These are phyloP conservation scores for Eupithecia insigniata DNA, from an alignment of 2,888 invertebrate species.

Conservation along the genomic window DNA sequence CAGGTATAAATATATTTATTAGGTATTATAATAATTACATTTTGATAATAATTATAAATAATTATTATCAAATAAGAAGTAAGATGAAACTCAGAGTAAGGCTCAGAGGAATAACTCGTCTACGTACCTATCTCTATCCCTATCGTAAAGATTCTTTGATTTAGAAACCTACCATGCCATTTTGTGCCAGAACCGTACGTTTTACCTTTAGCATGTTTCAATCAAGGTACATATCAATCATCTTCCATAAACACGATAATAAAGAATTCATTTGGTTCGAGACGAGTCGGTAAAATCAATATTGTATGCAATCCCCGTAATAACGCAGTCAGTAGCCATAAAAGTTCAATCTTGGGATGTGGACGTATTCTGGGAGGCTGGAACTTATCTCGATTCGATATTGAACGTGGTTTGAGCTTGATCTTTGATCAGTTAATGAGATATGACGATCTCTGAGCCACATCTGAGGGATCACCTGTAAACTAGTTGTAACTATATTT, in stretches of 20 bases:
- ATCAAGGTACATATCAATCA: constrained; percentile 30
- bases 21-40: too few relatives aligned
- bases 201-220: constrained; percentile 14
- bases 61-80: too few relatives aligned
- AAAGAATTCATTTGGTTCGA: constrained; percentile 49
- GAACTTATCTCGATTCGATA: not conserved
- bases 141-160: not conserved
- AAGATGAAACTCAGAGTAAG: not conserved
- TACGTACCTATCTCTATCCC: not conserved
- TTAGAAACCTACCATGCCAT: not conserved
- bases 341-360: constrained; percentile 60
- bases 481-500: too few relatives aligned
- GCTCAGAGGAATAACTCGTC: not conserved
- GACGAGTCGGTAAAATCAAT: constrained; percentile 66
- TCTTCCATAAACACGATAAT: constrained; percentile 38
- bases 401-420: too few relatives aligned
- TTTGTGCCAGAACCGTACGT: not conserved
- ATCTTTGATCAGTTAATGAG: too few relatives aligned
- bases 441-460: too few relatives aligned
- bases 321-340: constrained; percentile 58
- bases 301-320: constrained; percentile 67
- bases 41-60: too few relatives aligned
- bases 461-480: too few relatives aligned
- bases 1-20: too few relatives aligned
- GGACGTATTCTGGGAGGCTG: constrained; percentile 55